Evolutionary conservation across 2,113 vertebrate species (phyloP).

Genomic region (Nibea coibor): DNA sequence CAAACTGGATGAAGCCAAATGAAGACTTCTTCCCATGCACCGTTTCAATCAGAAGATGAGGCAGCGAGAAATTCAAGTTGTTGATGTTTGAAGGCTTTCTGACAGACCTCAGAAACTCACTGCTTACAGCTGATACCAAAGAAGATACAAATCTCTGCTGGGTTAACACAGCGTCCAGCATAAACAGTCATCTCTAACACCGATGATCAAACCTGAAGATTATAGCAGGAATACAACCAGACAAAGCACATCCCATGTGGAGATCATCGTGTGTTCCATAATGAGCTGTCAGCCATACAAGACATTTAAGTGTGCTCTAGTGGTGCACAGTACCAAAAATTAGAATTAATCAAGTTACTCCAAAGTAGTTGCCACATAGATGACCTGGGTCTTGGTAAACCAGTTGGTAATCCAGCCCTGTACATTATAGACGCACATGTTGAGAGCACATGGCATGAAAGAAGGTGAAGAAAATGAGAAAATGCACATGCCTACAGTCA

Average conservation of each 20-base stretch:
- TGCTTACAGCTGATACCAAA: constrained; percentile 62
- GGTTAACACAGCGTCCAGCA: not conserved
- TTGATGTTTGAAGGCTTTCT: constrained; percentile 1
- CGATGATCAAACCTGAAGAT: constrained; percentile 1
- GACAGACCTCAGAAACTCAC: constrained; percentile 10
- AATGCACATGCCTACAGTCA: not conserved
- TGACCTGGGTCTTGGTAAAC: no score
- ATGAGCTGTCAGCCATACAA: no score
- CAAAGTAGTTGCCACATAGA: no score
- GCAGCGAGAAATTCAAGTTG: not conserved
- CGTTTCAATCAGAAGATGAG: not conserved
- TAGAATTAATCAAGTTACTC: no score
- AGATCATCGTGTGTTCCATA: not conserved
- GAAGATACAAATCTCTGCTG: constrained; percentile 31
- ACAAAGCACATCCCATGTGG: constrained; percentile 43
- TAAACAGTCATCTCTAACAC: not conserved
- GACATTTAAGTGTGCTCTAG: not conserved
- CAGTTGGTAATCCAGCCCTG: no score
- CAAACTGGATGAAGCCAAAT: constrained; percentile 5
- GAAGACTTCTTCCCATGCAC: constrained; percentile 6
- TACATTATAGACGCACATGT: not conserved
- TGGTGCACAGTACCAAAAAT: not conserved
- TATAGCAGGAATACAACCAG: not conserved
- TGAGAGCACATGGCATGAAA: not conserved
- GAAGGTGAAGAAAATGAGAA: not conserved